These are phyloP conservation scores for Protobothrops mucrosquamatus DNA, from an alignment of 2,113 vertebrate species.

Conservation along the genomic window DNA sequence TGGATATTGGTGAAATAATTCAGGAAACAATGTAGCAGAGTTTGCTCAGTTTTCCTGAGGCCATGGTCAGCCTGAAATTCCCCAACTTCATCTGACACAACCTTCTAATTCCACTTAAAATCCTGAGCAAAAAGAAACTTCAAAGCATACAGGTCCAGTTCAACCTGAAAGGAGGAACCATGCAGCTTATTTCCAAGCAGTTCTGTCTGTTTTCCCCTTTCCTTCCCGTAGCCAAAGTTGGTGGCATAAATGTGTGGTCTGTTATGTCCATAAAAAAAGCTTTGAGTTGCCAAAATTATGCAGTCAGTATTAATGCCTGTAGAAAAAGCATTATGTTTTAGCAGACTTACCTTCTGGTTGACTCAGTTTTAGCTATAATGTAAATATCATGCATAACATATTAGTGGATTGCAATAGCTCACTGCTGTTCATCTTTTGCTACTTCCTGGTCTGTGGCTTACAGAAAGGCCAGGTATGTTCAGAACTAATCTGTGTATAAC, in stretches of 20 bases:
- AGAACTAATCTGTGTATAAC: constrained; percentile 24
- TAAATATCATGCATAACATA: not conserved
- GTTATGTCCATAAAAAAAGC: not conserved
- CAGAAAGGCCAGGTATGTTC: not conserved
- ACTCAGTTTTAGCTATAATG: constrained; percentile 16
- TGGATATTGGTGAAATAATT: not conserved
- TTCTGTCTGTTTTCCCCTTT: not conserved
- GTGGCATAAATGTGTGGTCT: too few species aligned
- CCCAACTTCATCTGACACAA: too few species aligned
- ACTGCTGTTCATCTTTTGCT: not conserved
- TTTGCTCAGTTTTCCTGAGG: not conserved
- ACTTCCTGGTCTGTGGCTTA: constrained; percentile 14
- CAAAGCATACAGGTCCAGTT: not conserved
- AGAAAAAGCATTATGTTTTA: not conserved
- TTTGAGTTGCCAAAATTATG: not conserved
- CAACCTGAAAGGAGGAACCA: not conserved
- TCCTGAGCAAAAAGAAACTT: not conserved
- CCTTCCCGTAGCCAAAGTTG: not conserved
- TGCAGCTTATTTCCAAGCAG: not conserved
- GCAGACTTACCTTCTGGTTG: not conserved
- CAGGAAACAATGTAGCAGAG: not conserved
- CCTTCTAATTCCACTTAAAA: not conserved
- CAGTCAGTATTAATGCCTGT: not conserved
- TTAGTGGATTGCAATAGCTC: constrained; percentile 17
- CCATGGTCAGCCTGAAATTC: too few species aligned